Evolutionary conservation across 2,113 vertebrate species (phyloP).

Genomic region (Micronycteris hirsuta): DNA sequence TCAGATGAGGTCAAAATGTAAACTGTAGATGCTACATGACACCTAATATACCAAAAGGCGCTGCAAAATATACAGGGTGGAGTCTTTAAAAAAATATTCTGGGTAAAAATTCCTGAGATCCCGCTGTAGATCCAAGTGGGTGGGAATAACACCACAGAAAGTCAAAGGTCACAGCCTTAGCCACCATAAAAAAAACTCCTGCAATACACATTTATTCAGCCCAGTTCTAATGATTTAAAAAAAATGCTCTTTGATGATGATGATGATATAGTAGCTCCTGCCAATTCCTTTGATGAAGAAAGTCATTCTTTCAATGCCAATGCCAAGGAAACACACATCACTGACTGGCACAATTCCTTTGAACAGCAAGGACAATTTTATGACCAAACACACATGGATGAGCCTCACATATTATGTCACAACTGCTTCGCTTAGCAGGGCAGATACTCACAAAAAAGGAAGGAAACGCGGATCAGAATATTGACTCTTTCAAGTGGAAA

Average conservation of each 20-base stretch:
- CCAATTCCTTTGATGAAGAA: constrained; percentile 20
- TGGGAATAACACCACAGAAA: not conserved
- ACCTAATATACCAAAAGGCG: not conserved
- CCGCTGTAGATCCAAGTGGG: not conserved
- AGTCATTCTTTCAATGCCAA: not conserved
- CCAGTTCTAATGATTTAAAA: not conserved
- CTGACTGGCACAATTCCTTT: not conserved
- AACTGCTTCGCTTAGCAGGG: not conserved
- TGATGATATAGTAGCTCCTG: not conserved
- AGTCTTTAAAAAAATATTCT: constrained; percentile 1
- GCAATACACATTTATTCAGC: not conserved
- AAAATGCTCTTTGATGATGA: constrained; percentile 15
- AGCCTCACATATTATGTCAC: not conserved
- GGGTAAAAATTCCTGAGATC: constrained; percentile 39
- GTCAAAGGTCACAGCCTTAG: not conserved
- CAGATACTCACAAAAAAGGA: not conserved
- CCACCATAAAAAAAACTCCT: not conserved
- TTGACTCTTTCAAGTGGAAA: not conserved
- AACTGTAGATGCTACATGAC: not conserved
- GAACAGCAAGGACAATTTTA: constrained; percentile 30
- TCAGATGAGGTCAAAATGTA: constrained; percentile 11
- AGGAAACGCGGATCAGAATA: not conserved
- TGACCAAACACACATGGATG: not conserved
- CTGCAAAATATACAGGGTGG: constrained; percentile 24
- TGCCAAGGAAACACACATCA: not conserved